Percentiles rank a stretch among this genome's conserved stretches.
Conservation (phyloP, 2,797 vertebrate species). For the Artibeus lituratus region DNA sequence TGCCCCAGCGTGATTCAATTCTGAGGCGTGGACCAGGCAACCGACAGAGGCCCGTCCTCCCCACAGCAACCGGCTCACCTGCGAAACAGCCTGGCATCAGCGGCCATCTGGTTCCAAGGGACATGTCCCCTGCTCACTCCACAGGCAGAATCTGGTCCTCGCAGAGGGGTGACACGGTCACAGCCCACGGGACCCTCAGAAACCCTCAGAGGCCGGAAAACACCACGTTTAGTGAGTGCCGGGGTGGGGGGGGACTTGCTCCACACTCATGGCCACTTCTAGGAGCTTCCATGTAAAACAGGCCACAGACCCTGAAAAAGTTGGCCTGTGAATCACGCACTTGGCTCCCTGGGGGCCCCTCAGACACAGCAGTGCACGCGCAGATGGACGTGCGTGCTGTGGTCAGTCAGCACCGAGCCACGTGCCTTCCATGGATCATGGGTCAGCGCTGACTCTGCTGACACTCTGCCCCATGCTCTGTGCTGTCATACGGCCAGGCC, state of each 20-base stretch:
- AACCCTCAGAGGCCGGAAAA: fast-evolving
- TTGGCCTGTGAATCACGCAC: not conserved
- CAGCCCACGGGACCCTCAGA: not conserved
- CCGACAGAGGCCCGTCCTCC: not conserved
- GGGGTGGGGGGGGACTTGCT: not conserved
- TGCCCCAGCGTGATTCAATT: not conserved
- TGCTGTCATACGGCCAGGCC: not conserved
- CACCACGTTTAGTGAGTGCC: too few relatives aligned
- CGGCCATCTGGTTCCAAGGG: not conserved
- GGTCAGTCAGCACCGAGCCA: too few relatives aligned
- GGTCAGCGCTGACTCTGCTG: not conserved
- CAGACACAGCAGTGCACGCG: not conserved
- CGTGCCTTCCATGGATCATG: not conserved
- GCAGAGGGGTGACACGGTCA: too few relatives aligned
- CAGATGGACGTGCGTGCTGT: fast-evolving
- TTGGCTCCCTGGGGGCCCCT: not conserved
- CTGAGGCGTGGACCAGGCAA: not conserved
- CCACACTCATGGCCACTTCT: fast-evolving
- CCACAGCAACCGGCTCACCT: not conserved
- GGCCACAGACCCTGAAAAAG: too few relatives aligned
- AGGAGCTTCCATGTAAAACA: not conserved
- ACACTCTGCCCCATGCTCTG: not conserved
- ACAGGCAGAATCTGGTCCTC: fast-evolving
- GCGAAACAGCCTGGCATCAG: not conserved
- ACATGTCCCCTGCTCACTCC: not conserved